Base-by-base conservation (phyloP, 2,113 vertebrate genomes). In the Oreochromis aureus region DNA sequence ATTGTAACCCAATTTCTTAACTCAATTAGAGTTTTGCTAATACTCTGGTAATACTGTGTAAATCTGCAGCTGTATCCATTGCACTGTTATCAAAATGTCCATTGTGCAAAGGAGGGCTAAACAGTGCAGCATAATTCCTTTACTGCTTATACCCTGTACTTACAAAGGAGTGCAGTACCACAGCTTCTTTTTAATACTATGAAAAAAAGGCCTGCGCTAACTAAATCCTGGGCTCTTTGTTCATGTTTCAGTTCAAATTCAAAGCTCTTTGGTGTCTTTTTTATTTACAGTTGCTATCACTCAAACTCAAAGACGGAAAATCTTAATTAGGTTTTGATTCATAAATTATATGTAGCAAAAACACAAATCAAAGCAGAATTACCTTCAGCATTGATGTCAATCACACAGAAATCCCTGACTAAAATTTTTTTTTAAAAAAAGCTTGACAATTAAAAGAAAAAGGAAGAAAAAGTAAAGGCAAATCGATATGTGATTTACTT, bases 41-140 rank as follows among this genome's bases (percentile, higher is more conserved):
- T n/a, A 56, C 87, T 78, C 22, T 76, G 39, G 5, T 90, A 89
- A 91, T 85, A n/a, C 84, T 73, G 59, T 89, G 83, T 84, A 89
- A 94, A 93, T 94, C 89, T 91, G 84, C 44, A 85, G 86, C 83
- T 91, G 73, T 89, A 93, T 92, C 88, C 87, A 87, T 93, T 92
- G 91, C 92, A 94, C 87, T 92, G 82, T 92, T 91, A 84, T 92
- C 69, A 90, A 91, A 93, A 91, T 80, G 59, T 58, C 88, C 66
- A 89, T 93, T 93, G 93, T 94, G 83, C 87, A 56, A 89, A 89
- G n/a, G 87, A 91, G 81, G 83, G 84, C 82, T 92, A 69, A 93
- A 87, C 83, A 32, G 85, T 92, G 84, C 90, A 86, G 73, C 86
- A 36, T 82, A 87, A 91, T 84, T 79, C 88, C 87, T 66, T 90